Evolutionary conservation across 2,888 invertebrate genomes (phyloP).

Genomic region (Xanthia togata): DNA sequence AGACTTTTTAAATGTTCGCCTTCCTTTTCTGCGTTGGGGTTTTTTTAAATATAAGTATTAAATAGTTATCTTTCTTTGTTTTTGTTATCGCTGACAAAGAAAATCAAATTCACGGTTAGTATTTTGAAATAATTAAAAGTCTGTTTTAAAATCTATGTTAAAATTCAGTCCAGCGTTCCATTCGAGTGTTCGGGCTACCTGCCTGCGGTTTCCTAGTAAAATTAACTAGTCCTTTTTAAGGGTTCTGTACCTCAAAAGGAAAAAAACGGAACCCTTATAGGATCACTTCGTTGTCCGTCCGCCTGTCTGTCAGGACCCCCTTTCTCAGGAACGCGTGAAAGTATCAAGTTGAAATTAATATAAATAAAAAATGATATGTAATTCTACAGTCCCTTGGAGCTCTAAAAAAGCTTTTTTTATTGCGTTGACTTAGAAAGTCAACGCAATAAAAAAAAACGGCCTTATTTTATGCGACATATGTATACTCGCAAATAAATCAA

Average conservation of each 20-base stretch:
- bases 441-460: not conserved
- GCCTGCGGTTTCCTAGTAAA: not conserved
- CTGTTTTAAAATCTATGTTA: slow-evolving; percentile 1
- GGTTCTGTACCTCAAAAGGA: not conserved
- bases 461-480: not conserved
- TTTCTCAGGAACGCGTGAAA: not conserved
- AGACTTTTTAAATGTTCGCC: too few species aligned
- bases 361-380: too few species aligned
- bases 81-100: not conserved
- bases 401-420: not conserved
- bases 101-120: not conserved
- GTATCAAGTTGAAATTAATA: not conserved
- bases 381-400: not conserved
- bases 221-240: not conserved
- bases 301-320: not conserved
- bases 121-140: not conserved
- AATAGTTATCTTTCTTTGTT: not conserved
- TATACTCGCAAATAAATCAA: not conserved
- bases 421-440: too few species aligned
- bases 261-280: not conserved
- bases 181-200: not conserved
- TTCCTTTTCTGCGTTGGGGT: too few species aligned
- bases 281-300: too few species aligned
- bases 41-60: too few species aligned
- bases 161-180: not conserved